A percentile compares a stretch with the other conserved stretches of the same genome.
phyloP scores from a whole-genome alignment of 1,140 invertebrate species.

The Hyles vespertilio region DNA sequence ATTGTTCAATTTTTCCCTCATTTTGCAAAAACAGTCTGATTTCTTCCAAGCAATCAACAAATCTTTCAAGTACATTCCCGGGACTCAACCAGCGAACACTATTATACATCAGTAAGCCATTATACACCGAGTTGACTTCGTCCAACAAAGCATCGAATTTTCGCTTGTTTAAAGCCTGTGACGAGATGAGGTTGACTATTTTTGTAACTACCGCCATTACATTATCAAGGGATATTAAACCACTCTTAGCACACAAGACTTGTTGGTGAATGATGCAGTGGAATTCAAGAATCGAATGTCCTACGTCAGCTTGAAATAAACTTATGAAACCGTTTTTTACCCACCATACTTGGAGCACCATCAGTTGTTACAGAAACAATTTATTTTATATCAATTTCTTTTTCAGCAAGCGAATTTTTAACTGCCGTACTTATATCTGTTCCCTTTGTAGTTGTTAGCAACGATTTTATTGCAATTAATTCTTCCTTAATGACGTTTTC shows the following conservation, averaged over 20 bases:
- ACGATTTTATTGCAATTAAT: constrained; percentile 20
- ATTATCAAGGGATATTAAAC: too few species aligned
- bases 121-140: constrained; percentile 41
- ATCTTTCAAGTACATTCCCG: constrained; percentile 43
- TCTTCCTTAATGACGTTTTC: constrained; percentile 16
- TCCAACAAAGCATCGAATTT: constrained; percentile 37
- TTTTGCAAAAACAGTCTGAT: constrained; percentile 41
- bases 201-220: constrained; percentile 22
- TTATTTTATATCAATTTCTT: constrained; percentile 18
- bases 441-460: constrained; percentile 23
- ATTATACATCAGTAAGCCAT: constrained; percentile 42
- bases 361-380: constrained; percentile 31
- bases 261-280: constrained; percentile 30
- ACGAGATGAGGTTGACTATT: constrained; percentile 35
- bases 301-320: constrained; percentile 17
- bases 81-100: constrained; percentile 46
- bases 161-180: constrained; percentile 35
- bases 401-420: constrained; percentile 18
- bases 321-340: constrained; percentile 8
- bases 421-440: constrained; percentile 25
- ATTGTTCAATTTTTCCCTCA: constrained; percentile 34
- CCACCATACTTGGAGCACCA: constrained; percentile 26
- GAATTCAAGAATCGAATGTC: constrained; percentile 27
- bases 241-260: neutral
- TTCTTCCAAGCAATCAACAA: constrained; percentile 48